Evolutionary conservation across 2,113 vertebrate species (phyloP).

Genomic region (Chroicocephalus ridibundus): DNA sequence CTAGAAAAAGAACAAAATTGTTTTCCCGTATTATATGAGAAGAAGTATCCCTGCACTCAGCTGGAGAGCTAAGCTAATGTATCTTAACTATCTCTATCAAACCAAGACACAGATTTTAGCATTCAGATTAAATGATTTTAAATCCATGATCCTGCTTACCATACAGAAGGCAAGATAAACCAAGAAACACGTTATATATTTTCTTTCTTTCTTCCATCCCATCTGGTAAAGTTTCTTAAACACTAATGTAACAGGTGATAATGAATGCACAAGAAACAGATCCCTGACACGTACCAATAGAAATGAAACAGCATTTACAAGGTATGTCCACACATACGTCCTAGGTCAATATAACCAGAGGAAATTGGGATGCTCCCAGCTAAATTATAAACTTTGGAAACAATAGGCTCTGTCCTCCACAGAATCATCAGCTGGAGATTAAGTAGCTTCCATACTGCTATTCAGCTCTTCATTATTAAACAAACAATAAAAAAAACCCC

Average conservation of each 20-base stretch:
- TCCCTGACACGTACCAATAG: not conserved
- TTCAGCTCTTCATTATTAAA: not conserved
- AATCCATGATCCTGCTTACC: not conserved
- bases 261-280: constrained; percentile 5
- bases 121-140: not conserved
- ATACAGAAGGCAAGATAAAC: not conserved
- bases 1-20: constrained; percentile 9
- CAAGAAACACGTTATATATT: not conserved
- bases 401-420: not conserved
- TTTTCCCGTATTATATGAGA: not conserved
- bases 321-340: not conserved
- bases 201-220: not conserved
- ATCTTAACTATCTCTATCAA: not conserved
- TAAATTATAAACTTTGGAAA: not conserved
- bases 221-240: constrained; percentile 47
- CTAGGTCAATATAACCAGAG: not conserved
- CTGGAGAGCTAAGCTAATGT: not conserved
- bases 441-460: not conserved
- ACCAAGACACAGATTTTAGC: not conserved
- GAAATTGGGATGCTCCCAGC: not conserved
- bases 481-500: too few species aligned
- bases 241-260: constrained; percentile 4
- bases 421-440: not conserved
- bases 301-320: constrained; percentile 32
- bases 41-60: not conserved